Percentiles rank a stretch among this genome's conserved stretches.
Evolutionary conservation across 2,113 vertebrate species (phyloP).

Genomic region (Aegotheles bennettii): DNA sequence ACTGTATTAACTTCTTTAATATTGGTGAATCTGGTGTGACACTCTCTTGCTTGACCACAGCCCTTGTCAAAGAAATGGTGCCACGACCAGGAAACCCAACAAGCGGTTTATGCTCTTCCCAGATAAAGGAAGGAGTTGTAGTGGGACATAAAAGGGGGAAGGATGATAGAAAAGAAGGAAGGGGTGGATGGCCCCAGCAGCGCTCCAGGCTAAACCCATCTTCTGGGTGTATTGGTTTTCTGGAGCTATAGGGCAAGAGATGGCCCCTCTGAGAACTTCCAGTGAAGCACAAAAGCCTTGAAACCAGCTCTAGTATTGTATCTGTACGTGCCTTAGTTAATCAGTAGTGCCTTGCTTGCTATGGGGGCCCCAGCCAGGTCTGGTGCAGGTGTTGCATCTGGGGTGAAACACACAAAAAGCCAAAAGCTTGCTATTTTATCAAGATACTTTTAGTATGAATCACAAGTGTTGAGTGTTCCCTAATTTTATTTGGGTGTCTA

Average conservation of each 20-base stretch:
- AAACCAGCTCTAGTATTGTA: neutral
- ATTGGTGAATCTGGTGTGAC: neutral
- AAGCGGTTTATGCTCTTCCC: neutral
- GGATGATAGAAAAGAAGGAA: no score
- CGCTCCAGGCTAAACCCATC: accelerated
- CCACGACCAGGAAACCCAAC: neutral
- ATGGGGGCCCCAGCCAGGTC: accelerated
- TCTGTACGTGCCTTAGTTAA: neutral
- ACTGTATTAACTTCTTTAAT: neutral
- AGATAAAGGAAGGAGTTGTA: neutral
- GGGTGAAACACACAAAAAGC: neutral
- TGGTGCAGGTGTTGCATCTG: neutral
- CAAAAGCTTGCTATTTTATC: neutral
- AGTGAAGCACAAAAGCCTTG: neutral
- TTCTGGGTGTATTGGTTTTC: accelerated
- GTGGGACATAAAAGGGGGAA: neutral
- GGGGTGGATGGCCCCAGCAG: accelerated
- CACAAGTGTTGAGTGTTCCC: neutral
- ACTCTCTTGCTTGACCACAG: neutral
- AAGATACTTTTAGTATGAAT: neutral
- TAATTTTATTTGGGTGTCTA: neutral
- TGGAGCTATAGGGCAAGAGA: neutral
- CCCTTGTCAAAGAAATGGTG: neutral
- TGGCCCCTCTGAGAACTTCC: neutral
- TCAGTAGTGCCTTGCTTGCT: neutral